phyloP scores from a whole-genome alignment of 1,140 invertebrate species.

The Alviniconcha marisindica region DNA sequence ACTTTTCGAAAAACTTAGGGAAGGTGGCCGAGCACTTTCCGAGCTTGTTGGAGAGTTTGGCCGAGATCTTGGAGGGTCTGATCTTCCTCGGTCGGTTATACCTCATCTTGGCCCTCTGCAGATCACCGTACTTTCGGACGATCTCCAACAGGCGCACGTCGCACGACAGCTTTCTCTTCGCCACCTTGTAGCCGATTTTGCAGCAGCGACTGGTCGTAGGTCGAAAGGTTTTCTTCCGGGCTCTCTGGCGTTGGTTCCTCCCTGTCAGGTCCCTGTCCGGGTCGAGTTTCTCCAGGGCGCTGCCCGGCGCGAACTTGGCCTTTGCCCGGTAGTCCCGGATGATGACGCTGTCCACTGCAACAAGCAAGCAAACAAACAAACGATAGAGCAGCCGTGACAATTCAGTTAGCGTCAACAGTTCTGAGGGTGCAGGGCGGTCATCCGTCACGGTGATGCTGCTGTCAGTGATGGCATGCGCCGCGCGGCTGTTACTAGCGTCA shows the following conservation, averaged over 20 bases:
- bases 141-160: slow-evolving; percentile 24
- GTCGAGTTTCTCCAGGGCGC: not conserved
- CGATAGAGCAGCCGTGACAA: not conserved
- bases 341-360: slow-evolving; percentile 35
- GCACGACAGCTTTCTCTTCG: slow-evolving; percentile 28
- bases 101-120: slow-evolving; percentile 34
- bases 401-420: not conserved
- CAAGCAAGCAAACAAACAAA: not conserved
- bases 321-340: slow-evolving; percentile 4
- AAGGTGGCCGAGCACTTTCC: slow-evolving; percentile 28
- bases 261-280: not conserved
- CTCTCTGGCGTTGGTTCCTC: not conserved
- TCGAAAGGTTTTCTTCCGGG: not conserved
- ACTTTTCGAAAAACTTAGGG: slow-evolving; percentile 41
- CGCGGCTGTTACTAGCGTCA: too few relatives aligned
- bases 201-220: slow-evolving; percentile 28
- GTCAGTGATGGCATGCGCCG: too few relatives aligned
- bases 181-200: slow-evolving; percentile 38
- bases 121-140: slow-evolving; percentile 22
- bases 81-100: slow-evolving; percentile 11
- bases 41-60: slow-evolving; percentile 36
- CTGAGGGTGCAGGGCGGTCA: not conserved
- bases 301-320: not conserved
- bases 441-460: too few relatives aligned
- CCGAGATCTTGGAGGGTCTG: slow-evolving; percentile 3